A percentile compares a stretch with the other conserved stretches of the same genome.
These are phyloP conservation scores for Drosophila phalerata DNA, from an alignment of 2,888 invertebrate species.

Conservation along the genomic window DNA sequence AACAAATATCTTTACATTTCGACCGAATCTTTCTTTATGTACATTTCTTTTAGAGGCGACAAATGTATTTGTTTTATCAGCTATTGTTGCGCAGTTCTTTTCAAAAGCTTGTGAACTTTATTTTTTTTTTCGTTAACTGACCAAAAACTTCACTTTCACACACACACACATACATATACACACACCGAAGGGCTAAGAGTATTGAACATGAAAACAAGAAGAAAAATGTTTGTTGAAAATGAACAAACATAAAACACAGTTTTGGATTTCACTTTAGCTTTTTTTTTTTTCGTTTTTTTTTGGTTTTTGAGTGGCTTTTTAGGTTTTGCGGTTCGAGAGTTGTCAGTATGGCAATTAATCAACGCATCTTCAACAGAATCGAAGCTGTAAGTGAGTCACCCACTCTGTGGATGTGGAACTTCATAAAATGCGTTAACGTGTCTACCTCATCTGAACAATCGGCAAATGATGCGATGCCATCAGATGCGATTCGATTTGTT, in stretches of 20 bases:
- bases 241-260: slow-evolving; percentile 72
- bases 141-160: slow-evolving; percentile 77
- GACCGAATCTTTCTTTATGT: slow-evolving; percentile 65
- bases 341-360: slow-evolving; percentile 78
- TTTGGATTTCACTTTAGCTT: slow-evolving; percentile 63
- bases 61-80: slow-evolving; percentile 80
- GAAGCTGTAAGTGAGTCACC: slow-evolving; percentile 42
- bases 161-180: slow-evolving; percentile 55
- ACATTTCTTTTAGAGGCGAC: slow-evolving; percentile 73
- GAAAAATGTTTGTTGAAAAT: slow-evolving; percentile 80
- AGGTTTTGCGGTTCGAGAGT: slow-evolving; percentile 71
- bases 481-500: slow-evolving; percentile 67
- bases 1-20: slow-evolving; percentile 73
- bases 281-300: slow-evolving; percentile 38
- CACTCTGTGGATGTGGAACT: slow-evolving; percentile 36
- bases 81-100: slow-evolving; percentile 66
- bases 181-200: slow-evolving; percentile 15
- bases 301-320: slow-evolving; percentile 59
- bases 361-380: slow-evolving; percentile 69
- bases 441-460: slow-evolving; percentile 5
- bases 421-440: slow-evolving; percentile 39
- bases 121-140: slow-evolving; percentile 37
- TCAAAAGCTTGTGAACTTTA: slow-evolving; percentile 69
- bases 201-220: slow-evolving; percentile 39
- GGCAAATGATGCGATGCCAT: slow-evolving; percentile 45